Evolutionary conservation across 2,888 invertebrate species (phyloP), one percentile per base, ranked within the genome.

Genomic region (Drosophila mettleri): DNA sequence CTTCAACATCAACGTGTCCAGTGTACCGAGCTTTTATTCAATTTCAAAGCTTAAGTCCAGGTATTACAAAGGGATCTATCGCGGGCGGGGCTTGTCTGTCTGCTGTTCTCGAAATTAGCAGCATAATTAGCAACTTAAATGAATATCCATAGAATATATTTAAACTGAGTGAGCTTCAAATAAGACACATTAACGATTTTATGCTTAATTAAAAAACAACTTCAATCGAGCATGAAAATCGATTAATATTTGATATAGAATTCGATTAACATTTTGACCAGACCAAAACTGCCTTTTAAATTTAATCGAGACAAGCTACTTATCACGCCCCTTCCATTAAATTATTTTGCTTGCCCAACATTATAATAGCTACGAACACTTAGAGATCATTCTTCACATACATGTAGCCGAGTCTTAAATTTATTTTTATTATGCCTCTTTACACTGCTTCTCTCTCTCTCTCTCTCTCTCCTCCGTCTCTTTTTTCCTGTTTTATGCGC

Each of bases 81-180:
- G 20, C 24, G 9, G 6, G 0, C n/a, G 10, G 36, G 2, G 8
- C 9, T 20, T 18, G 34, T 14, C 9, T 18, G 34, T 3, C 10
- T 16, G 2, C 31, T 64, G 46, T 38, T 36, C 48, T 38, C 16
- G 18, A 77, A 62, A 74, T 73, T 77, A 73, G 59, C 78, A 57
- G 67, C 61, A 62, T 62, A 70, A 78, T 76, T 73, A 78, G 60
- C 8, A 48, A 69, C 57, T 45, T 65, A 57, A 9, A 27, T 2
- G 2, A 22, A 41, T 38, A 38, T 27, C 24, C 18, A 33, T 12
- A 8, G 61, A 61, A n/a, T 36, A 49, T 58, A 58, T 20, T 46
- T 54, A 39, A 60, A 59, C 46, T 24, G 36, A 3, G 16, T 8
- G 22, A 49, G 33, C 27, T 34, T 52, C 52, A 52, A 31, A 45